A percentile compares a stretch with the other conserved stretches of the same genome.
These are phyloP conservation scores for Scomber scombrus DNA, from an alignment of 2,113 vertebrate genomes.

Conservation along the genomic window DNA sequence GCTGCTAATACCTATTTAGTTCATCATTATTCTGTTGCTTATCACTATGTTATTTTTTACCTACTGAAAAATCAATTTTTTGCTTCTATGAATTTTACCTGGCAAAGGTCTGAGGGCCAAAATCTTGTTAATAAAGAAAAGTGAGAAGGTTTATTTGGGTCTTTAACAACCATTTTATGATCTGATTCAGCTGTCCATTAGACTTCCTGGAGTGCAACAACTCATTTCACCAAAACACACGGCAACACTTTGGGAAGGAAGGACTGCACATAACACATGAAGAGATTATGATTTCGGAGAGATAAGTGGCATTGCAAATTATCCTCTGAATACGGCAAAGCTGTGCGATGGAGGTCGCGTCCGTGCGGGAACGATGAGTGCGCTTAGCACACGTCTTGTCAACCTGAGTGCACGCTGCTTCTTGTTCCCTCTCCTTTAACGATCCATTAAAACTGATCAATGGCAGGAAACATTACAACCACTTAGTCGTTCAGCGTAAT, in stretches of 20 bases:
- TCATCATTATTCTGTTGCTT: too few species aligned
- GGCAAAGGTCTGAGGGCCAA: too few species aligned
- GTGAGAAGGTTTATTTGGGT: too few species aligned
- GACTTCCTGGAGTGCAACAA: too few species aligned
- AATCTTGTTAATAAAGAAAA: too few species aligned
- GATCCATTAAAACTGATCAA: slow-evolving; percentile 63
- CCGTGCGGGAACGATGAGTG: slow-evolving; percentile 46
- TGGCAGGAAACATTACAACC: slow-evolving; percentile 55
- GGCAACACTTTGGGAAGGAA: background rate
- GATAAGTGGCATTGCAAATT: slow-evolving; percentile 28
- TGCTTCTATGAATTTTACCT: too few species aligned
- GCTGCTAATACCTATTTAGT: too few species aligned
- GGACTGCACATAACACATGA: slow-evolving; percentile 5
- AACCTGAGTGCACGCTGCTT: slow-evolving; percentile 33
- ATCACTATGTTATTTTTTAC: too few species aligned
- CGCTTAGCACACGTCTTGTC: slow-evolving; percentile 54
- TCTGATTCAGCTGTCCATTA: too few species aligned
- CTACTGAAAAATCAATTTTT: too few species aligned
- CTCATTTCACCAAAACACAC: too few species aligned
- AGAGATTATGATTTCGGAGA: slow-evolving; percentile 23
- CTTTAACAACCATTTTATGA: too few species aligned
- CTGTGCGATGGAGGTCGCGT: slow-evolving; percentile 11
- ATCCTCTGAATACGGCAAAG: slow-evolving; percentile 24
- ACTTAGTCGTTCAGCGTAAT: slow-evolving; percentile 47
- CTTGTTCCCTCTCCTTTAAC: slow-evolving; percentile 23